These are phyloP conservation scores for Chamaea fasciata DNA, from an alignment of 2,113 vertebrate species.

Conservation along the genomic window DNA sequence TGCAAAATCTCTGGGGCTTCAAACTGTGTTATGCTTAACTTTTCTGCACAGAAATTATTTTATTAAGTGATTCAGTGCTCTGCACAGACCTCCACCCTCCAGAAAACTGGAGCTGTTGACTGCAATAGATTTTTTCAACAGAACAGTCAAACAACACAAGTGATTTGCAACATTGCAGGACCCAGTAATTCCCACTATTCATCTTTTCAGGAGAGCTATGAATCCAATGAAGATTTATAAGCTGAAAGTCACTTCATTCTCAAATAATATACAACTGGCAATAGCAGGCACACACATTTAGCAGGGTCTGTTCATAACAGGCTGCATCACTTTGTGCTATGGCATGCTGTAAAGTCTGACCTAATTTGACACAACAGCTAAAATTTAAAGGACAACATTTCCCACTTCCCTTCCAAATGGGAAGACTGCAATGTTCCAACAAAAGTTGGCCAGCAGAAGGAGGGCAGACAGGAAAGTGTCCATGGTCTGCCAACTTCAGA, in stretches of 20 bases:
- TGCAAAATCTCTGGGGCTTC: conserved; percentile 2
- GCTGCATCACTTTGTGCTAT: conserved; percentile 39
- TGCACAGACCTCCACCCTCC: neutral
- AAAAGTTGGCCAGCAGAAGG: conserved; percentile 46
- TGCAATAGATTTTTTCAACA: conserved; percentile 27
- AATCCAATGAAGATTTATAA: conserved; percentile 57
- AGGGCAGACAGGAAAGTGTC: conserved; percentile 52
- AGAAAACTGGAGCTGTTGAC: neutral
- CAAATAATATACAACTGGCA: conserved; percentile 49
- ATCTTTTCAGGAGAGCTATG: neutral
- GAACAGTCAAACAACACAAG: conserved; percentile 41
- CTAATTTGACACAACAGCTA: conserved; percentile 64
- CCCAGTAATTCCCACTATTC: conserved; percentile 29
- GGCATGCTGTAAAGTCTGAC: conserved; percentile 48
- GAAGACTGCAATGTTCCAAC: neutral
- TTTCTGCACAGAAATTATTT: conserved; percentile 1
- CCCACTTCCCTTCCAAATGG: conserved; percentile 58
- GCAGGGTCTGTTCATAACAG: conserved; percentile 36
- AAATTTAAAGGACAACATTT: conserved; percentile 63
- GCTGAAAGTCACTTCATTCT: conserved; percentile 20
- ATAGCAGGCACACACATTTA: neutral
- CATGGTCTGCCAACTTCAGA: conserved; percentile 66
- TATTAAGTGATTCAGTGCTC: neutral
- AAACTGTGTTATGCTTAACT: neutral
- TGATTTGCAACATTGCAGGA: conserved; percentile 31